Base-by-base conservation (phyloP, 2,888 invertebrate species). In the Lacanobia oleracea region DNA sequence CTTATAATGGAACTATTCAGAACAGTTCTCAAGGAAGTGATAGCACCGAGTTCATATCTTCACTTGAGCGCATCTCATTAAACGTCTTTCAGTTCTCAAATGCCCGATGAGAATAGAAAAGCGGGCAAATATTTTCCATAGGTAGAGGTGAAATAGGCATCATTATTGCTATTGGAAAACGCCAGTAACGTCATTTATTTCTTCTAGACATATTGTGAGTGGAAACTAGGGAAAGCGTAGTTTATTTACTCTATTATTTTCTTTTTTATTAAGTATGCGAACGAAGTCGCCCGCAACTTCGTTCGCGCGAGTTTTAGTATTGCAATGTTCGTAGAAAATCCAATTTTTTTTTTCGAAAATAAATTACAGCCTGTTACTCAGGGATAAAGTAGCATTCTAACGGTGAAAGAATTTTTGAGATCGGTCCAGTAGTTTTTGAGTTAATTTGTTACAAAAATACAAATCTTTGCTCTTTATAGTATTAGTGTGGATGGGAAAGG, bases 121-220 rank as follows among this genome's bases (percentile, higher is more conserved):
- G 64, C 54, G 51, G 59, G 51, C 45, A 60, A 79, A 83, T 74
- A 80, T 80, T 81, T 77, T 81, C 65, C 27, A 65, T 64, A 21
- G 33, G 33, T 61, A 53, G 64, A 23, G 45, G 59, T 40, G 62
- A 40, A 76, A 77, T 62, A 60, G 72, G 66, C 73, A 67, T 81
- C 70, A 77, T 82, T 84, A 81, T 68, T 72, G 27, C 69, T 54
- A 81, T 72, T 68, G 77, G 76, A 69, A 75, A 76, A 50, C 50
- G 69, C 67, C 72, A 37, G 59, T 68, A 59, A 81, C 60, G 80
- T 72, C 66, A 65, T 78, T 82, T 66, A 63, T 68, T 67, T 82
- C 79, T 72, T 53, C 60, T 56, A 60, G 54, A 56, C 63, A 66
- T 79, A 63, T 59, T 60, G 54, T 43, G 40, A 18, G 27, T 75